Conservation (phyloP, 2,888 invertebrate species). For the Acleris cristana region DNA sequence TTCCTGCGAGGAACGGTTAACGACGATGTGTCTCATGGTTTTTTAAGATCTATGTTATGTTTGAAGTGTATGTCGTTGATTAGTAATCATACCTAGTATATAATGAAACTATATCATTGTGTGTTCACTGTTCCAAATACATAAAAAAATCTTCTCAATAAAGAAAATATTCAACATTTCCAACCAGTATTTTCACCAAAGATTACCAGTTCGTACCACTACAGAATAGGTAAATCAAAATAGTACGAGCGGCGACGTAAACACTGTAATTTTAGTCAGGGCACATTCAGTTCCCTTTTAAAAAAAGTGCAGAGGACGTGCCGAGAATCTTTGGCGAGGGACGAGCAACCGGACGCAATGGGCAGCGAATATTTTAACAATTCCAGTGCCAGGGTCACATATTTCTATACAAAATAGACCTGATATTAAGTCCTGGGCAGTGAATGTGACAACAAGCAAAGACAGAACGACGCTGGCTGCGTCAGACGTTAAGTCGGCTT, state of each 20-base stretch:
- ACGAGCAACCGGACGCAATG: conserved; percentile 57
- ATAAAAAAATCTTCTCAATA: no score
- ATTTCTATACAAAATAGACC: background rate
- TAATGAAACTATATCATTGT: no score
- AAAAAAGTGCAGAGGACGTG: conserved; percentile 70
- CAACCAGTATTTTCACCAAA: conserved; percentile 2
- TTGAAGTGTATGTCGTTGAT: no score
- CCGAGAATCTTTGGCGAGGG: conserved; percentile 54
- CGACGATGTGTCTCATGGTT: no score
- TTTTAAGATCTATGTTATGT: no score
- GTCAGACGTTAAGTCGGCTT: conserved; percentile 15
- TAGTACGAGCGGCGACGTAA: conserved; percentile 64
- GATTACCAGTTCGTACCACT: conserved; percentile 27
- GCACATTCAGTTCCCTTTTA: conserved; percentile 72
- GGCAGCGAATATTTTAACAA: conserved; percentile 65
- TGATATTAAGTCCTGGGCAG: no score
- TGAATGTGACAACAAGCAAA: conserved; percentile 2
- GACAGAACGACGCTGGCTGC: conserved; percentile 20
- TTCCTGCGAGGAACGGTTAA: no score
- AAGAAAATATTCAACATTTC: background rate
- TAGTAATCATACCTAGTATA: no score
- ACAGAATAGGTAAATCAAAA: conserved; percentile 74
- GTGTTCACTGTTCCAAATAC: no score
- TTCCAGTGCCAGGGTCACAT: background rate
- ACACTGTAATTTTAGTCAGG: conserved; percentile 78